Base-by-base conservation (phyloP, 2,888 invertebrate genomes). In the Acanthosoma haemorrhoidale region DNA sequence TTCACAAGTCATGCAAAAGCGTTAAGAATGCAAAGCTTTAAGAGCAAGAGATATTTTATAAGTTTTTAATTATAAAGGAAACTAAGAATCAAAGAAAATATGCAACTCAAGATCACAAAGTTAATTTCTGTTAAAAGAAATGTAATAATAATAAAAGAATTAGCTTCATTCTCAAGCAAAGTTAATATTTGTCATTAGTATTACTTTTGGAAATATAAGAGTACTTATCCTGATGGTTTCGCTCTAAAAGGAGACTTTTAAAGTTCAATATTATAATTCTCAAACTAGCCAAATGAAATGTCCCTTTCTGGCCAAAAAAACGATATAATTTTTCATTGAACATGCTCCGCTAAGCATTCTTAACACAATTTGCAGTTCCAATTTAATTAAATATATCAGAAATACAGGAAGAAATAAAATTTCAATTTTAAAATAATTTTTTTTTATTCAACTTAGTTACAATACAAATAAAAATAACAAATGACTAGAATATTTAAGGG, bases 21-120 rank as follows among this genome's bases (percentile, higher is more conserved):
- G 57, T 51, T 67, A 57, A 67, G 67, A 67, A 67, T 51, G 67
- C 67, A 51, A 67, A 67, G 67, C 67, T 51, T 67, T 39, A 57
- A 41, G 64, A 64, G 64, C 64, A 64, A 61, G 36, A 36, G 11
- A 61, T 9, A 36, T 38, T 61, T 36, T 36, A 21, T 59, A 32
- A 36, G 36, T 59, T 31, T 59, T 59, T 32, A 59, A 59, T 32
- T 4, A 16, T 16, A n/a, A 31, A 31, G 32, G 59, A 32, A 32
- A 32, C 34, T 51, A 51, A 34, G 4, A 61, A 61, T 61, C 34
- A 34, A 11, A 21, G 21, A 59, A 36, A 21, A 21, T 21, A 61
- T 61, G 21, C 61, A 61, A 16, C 18, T 61, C 36, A 38, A 61
- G n/a, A 61, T 36, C 18, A 38, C 5, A 61, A 61, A 61, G 36